Evolutionary conservation across 2,797 vertebrate species (phyloP).

Genomic region (Lacerta viridis): DNA sequence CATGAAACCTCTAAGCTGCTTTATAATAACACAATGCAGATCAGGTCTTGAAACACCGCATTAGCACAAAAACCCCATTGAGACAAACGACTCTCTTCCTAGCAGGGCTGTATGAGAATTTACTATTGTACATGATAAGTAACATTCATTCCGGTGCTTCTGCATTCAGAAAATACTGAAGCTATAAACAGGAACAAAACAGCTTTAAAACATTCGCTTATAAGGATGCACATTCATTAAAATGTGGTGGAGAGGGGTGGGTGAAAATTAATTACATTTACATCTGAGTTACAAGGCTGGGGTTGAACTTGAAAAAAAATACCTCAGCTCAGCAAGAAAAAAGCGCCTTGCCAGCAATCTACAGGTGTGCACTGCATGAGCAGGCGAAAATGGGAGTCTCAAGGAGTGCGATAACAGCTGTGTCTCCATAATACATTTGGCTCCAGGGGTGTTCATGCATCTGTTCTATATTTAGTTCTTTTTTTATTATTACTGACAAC

Average conservation of each 20-base stretch:
- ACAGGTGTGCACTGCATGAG: background rate
- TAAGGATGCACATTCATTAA: background rate
- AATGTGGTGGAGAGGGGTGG: background rate
- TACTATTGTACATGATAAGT: background rate
- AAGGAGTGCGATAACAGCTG: slow-evolving; percentile 13
- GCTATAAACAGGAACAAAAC: slow-evolving; percentile 10
- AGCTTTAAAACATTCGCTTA: background rate
- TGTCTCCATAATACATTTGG: slow-evolving; percentile 21
- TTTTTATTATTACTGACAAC: slow-evolving; percentile 37
- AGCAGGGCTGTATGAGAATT: slow-evolving; percentile 6
- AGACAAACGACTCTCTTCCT: slow-evolving; percentile 20
- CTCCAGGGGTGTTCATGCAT: slow-evolving; percentile 18
- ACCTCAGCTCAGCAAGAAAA: background rate
- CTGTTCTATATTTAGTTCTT: slow-evolving; percentile 25
- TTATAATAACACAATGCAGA: background rate
- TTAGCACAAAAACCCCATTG: slow-evolving; percentile 22
- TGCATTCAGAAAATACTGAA: background rate
- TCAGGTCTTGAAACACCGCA: background rate
- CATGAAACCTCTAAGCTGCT: background rate
- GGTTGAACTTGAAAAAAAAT: slow-evolving; percentile 33
- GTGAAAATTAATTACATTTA: background rate
- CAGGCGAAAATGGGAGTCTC: slow-evolving; percentile 25
- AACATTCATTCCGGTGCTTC: background rate
- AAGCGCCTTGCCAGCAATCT: slow-evolving; percentile 31
- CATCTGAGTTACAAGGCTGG: fast-evolving